Conservation (phyloP, 53 echinoderm and acorn worm species). For the Arbacia lixula region DNA sequence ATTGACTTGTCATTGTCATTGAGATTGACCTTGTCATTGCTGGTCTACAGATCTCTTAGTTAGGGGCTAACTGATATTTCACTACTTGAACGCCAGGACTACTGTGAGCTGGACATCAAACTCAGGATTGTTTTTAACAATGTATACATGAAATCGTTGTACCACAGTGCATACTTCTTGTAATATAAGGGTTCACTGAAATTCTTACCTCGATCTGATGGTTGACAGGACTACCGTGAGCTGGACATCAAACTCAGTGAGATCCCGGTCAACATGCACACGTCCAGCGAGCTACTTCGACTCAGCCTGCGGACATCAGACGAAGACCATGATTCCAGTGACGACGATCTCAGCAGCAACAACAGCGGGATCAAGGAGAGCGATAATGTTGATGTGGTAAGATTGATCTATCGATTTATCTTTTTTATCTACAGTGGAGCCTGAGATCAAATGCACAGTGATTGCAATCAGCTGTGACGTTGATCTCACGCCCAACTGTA, state of each 20-base stretch:
- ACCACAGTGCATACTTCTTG: too few relatives aligned
- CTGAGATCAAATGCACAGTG: too few relatives aligned
- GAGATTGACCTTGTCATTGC: too few relatives aligned
- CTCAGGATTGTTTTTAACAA: constrained; percentile 86
- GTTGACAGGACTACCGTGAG: constrained; percentile 83
- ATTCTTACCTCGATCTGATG: neutral
- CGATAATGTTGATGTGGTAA: constrained; percentile 81
- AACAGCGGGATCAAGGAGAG: constrained; percentile 70
- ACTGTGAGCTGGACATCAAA: constrained; percentile 74
- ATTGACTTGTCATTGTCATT: too few relatives aligned
- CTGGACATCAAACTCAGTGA: constrained; percentile 76
- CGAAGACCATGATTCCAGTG: constrained; percentile 59
- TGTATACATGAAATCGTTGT: constrained; percentile 96
- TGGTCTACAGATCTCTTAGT: too few relatives aligned
- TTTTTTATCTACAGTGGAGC: neutral
- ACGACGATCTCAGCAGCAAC: constrained; percentile 71
- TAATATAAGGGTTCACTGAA: too few relatives aligned
- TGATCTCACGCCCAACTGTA: too few relatives aligned
- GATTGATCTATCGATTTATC: too few relatives aligned
- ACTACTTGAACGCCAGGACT: constrained; percentile 78
- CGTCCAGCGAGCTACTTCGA: constrained; percentile 80
- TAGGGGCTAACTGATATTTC: too few relatives aligned
- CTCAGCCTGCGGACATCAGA: constrained; percentile 76
- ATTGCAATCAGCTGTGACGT: too few relatives aligned
- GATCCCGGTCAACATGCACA: constrained; percentile 98